Conservation (phyloP, 23 tunicate species). For the Diplosoma virens region DNA sequence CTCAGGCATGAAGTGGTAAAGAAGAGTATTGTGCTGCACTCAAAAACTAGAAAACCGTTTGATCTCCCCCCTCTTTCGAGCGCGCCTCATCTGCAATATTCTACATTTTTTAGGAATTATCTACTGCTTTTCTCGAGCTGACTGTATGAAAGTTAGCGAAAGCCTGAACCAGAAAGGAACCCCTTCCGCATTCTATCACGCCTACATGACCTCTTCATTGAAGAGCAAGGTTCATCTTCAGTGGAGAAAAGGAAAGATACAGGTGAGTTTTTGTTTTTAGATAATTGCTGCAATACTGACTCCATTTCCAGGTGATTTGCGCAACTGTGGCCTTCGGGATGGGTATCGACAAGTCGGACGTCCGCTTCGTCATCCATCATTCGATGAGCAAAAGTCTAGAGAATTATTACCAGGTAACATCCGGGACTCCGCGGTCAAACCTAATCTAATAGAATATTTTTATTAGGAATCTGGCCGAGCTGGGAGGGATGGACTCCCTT, state of each 20-base stretch:
- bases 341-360: conserved; percentile 94
- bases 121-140: conserved; percentile 79
- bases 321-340: conserved; percentile 95
- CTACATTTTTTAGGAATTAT: conserved; percentile 49
- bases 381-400: conserved; percentile 90
- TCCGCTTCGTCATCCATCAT: conserved; percentile 87
- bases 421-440: too few species aligned
- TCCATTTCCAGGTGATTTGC: conserved; percentile 65
- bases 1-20: too few species aligned
- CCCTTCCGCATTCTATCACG: conserved; percentile 49
- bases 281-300: too few species aligned
- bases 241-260: conserved; percentile 59
- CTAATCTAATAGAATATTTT: too few species aligned
- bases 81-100: not conserved
- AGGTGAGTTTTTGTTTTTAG: conserved; percentile 39
- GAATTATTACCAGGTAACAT: conserved; percentile 87
- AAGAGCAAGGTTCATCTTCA: conserved; percentile 31
- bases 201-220: conserved; percentile 23
- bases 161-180: conserved; percentile 38
- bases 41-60: too few species aligned
- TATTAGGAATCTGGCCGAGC: conserved; percentile 90
- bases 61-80: too few species aligned
- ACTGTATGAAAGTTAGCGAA: conserved; percentile 46
- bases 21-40: too few species aligned
- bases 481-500: conserved; percentile 80